Conservation (phyloP, 2,888 invertebrate genomes). For the Parapristionchus giblindavisi region DNA sequence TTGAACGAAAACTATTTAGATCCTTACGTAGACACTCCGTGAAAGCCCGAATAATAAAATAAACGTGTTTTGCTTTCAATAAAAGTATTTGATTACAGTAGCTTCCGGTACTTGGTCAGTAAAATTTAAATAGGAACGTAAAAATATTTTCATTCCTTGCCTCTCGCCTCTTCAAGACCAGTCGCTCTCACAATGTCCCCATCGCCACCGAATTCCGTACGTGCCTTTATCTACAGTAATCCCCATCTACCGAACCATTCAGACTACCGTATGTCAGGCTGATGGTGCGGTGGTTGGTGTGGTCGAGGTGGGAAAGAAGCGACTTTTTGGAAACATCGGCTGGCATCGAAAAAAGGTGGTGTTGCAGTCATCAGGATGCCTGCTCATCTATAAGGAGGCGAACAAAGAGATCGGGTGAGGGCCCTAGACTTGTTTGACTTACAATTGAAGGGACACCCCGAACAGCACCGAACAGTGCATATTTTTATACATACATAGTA, state of each 20-base stretch:
- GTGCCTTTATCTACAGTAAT: background rate
- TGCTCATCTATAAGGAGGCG: constrained; percentile 34
- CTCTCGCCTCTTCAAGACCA: too few species aligned
- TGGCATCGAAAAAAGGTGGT: constrained; percentile 13
- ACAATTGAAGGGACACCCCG: background rate
- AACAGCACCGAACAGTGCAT: background rate
- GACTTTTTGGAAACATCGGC: background rate
- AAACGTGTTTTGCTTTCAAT: too few species aligned
- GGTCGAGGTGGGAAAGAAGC: background rate
- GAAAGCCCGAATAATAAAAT: too few species aligned
- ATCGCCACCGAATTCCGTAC: background rate
- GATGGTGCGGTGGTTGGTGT: background rate
- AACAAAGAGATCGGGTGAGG: constrained; percentile 2
- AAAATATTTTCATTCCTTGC: background rate
- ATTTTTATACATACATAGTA: background rate
- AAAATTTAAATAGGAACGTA: too few species aligned
- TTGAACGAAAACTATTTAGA: too few species aligned
- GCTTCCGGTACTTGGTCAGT: too few species aligned
- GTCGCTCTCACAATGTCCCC: too few species aligned
- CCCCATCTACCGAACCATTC: background rate
- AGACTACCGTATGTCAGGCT: background rate
- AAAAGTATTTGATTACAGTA: too few species aligned
- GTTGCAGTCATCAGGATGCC: constrained; percentile 14
- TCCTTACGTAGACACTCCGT: too few species aligned
- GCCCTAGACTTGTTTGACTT: background rate